These are phyloP conservation scores for Trididemnum miniatum DNA, from an alignment of 23 tunicate genomes.

Conservation along the genomic window DNA sequence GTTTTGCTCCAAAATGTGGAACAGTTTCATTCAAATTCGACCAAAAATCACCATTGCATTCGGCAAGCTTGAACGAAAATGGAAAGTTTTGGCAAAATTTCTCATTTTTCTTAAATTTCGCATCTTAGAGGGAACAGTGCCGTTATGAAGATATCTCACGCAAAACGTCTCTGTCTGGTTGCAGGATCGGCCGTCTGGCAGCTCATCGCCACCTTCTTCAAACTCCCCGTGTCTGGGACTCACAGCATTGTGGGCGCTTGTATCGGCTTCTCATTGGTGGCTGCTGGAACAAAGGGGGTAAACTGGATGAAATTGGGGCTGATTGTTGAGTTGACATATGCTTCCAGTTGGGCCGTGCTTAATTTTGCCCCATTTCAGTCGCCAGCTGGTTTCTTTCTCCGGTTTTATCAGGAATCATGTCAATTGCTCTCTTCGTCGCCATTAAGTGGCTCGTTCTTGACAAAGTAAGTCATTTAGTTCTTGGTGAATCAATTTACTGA, in stretches of 20 bases:
- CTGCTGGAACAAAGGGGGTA: conserved; percentile 74
- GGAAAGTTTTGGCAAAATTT: too few species aligned
- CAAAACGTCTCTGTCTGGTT: too few species aligned
- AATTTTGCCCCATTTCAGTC: conserved; percentile 33
- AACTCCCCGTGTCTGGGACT: conserved; percentile 91
- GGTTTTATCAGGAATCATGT: conserved; percentile 68
- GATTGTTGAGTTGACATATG: conserved; percentile 38
- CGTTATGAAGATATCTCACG: too few species aligned
- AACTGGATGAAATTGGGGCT: conserved; percentile 80
- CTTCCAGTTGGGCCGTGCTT: not conserved
- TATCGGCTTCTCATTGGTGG: conserved; percentile 92
- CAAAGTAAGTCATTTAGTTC: conserved; percentile 24
- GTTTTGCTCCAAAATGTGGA: too few species aligned
- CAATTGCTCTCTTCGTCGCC: conserved; percentile 52
- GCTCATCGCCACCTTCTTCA: conserved; percentile 80
- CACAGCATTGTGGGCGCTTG: conserved; percentile 99
- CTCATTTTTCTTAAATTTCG: too few species aligned
- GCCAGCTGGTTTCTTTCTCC: conserved; percentile 95
- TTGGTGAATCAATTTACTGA: too few species aligned
- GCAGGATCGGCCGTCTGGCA: conserved; percentile 96
- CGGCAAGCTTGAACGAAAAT: too few species aligned
- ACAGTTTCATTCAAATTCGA: too few species aligned
- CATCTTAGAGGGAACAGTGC: too few species aligned
- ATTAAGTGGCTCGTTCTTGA: conserved; percentile 16
- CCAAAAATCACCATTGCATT: too few species aligned